Evolutionary conservation across 2,888 invertebrate species (phyloP), one percentile per base, ranked within the genome.

Genomic region (Eupithecia insigniata): DNA sequence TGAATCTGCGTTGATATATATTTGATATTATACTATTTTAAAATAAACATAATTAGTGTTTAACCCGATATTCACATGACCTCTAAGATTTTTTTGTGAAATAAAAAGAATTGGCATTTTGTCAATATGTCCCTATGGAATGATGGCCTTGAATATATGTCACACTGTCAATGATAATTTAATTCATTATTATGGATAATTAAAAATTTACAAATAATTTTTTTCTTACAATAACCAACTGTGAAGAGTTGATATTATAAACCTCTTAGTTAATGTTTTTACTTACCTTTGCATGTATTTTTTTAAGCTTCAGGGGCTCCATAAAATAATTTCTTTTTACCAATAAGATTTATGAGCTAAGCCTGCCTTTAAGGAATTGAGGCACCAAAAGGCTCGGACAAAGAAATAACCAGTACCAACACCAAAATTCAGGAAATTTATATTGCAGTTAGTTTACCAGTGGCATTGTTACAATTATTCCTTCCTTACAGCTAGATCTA

Each of bases 401-500:
- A 60, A 62, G 34, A 30, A 62, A 18, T 30, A 64, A 36, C 64
- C 14, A 64, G 22, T 36, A 36, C 64, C 64, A 36, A 64, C 64
- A 64, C 64, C 64, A 36, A 62, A 12, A 14, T 39, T 64, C 36
- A 39, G n/a, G 36, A 22, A 26, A 64, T 22, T 58, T 68, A 60
- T 64, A 32, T 64, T 43, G 61, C n/a, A 67, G 65, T 76, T 75
- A 73, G 71, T 72, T 69, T 69, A 64, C 76, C 75, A 66, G 73
- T 73, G 70, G 75, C 73, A 78, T 75, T 74, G 67, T 74, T 72
- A 74, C 76, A 68, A 67, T 70, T 55, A 73, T 61, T 65, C 68
- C 71, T 69, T 72, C 30, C 85, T 86, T 90, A 90, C 68, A 79
- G 75, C 87, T 92, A 92, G 36, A 64, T 81, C 87, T 93, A 93